Base-by-base conservation (phyloP, 2,888 invertebrate species). In the Mycogona germanica region DNA sequence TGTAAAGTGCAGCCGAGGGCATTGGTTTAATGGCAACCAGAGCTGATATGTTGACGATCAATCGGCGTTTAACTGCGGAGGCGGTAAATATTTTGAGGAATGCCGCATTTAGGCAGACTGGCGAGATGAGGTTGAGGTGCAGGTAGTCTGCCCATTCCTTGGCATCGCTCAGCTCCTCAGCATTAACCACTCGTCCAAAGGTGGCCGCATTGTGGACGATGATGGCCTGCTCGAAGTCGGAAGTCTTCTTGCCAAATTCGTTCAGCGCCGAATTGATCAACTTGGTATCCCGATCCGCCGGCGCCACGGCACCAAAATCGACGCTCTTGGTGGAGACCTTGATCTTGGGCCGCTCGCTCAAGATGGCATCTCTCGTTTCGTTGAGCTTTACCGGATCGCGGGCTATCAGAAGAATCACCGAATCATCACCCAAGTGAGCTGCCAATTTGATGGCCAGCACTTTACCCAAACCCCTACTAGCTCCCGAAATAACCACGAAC, bases 181-280 rank as follows among this genome's bases (percentile, higher is more conserved):
- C 78, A 60, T 81, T 76, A 0, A 77, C 68, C 37, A 86, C 67
- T 65, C 82, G 79, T 12, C 92, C 93, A 25, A 87, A 67, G 0
- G 84, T 80, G 0, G 87, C 95, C 4, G 84, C 91, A 74, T 95
- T 95, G 66, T 95, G 93, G 59, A 95, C 78, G 44, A 93, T 77
- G 4, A 91, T 66, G 4, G 78, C 78, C 40, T 78, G 76, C 37
- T 82, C 76, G 64, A 83, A 86, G 40, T 75, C 70, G 0, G 66
- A 47, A 9, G 53, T 44, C 7, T 9, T 14, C 4, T 29, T 5
- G 5, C 23, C 23, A 7, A n/a, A 9, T 23, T 46, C 19, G 12
- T 17, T 26, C 29, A 59, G 30, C 4, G 55, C 37, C 6, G 45
- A 45, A 61, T 63, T 4, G 68, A 66, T 51, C 4, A 64, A 54